Conservation (phyloP, 2,888 invertebrate genomes). For the Clostera curtula region DNA sequence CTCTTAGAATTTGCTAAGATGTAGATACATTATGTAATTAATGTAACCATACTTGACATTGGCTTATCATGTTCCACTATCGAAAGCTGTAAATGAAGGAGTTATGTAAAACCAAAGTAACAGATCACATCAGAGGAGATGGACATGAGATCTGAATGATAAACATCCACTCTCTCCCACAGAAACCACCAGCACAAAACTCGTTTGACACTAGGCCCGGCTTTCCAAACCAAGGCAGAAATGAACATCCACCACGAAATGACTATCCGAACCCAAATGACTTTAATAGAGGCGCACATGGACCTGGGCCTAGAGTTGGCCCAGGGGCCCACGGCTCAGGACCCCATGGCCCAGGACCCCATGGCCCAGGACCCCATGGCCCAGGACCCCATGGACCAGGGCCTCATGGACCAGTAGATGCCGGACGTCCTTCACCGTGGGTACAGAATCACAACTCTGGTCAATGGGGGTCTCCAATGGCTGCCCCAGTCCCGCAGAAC, state of each 20-base stretch:
- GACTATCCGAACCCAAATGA: conserved; percentile 8
- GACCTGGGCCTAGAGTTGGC: not conserved
- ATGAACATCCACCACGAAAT: conserved; percentile 13
- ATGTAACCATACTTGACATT: too few species aligned
- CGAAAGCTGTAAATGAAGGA: not conserved
- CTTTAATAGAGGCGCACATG: conserved; percentile 11
- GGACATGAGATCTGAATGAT: not conserved
- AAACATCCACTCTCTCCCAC: conserved; percentile 15
- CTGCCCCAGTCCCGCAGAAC: conserved; percentile 16
- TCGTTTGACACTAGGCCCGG: conserved; percentile 25
- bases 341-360: not conserved
- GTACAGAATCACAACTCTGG: conserved; percentile 10
- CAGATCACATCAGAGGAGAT: not conserved
- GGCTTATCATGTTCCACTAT: too few species aligned
- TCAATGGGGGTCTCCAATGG: conserved; percentile 14
- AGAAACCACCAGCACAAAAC: conserved; percentile 14
- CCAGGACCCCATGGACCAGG: conserved; percentile 1
- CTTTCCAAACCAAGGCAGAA: conserved; percentile 22
- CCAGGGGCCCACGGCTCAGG: not conserved
- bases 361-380: not conserved
- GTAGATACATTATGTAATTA: too few species aligned
- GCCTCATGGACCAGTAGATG: conserved; percentile 5
- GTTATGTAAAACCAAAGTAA: not conserved
- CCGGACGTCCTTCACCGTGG: conserved; percentile 22
- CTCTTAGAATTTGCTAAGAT: too few species aligned